Conservation (phyloP, 2,888 invertebrate species). For the Arctia plantaginis region DNA sequence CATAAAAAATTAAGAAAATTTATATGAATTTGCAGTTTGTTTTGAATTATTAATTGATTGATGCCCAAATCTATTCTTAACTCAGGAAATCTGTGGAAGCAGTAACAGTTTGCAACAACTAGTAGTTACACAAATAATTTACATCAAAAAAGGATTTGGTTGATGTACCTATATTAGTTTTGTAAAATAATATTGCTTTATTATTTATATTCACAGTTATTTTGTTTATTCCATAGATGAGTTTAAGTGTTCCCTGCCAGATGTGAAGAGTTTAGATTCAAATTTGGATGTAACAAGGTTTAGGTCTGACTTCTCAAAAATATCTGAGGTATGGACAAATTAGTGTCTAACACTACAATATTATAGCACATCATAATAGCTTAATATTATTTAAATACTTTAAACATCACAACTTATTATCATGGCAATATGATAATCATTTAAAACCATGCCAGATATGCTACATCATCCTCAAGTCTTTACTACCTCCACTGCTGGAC, state of each 20-base stretch:
- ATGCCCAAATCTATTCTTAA: too few species aligned
- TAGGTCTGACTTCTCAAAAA: slow-evolving; percentile 80
- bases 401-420: background rate
- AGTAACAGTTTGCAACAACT: too few species aligned
- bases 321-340: slow-evolving; percentile 72
- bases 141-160: background rate
- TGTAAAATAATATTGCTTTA: background rate
- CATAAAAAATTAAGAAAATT: too few species aligned
- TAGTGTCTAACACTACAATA: background rate
- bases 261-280: slow-evolving; percentile 76
- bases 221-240: slow-evolving; percentile 66
- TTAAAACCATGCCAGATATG: too few species aligned
- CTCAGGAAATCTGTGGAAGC: too few species aligned
- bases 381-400: background rate
- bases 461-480: too few species aligned
- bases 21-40: too few species aligned
- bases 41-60: too few species aligned
- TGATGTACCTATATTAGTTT: background rate
- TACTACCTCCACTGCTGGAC: too few species aligned
- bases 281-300: slow-evolving; percentile 78
- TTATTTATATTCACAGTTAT: background rate
- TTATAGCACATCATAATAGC: background rate
- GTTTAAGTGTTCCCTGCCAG: slow-evolving; percentile 81
- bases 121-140: too few species aligned
- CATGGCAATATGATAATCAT: too few species aligned